Base-by-base conservation (phyloP, 2,797 vertebrate genomes). In the Anguilla obscura region DNA sequence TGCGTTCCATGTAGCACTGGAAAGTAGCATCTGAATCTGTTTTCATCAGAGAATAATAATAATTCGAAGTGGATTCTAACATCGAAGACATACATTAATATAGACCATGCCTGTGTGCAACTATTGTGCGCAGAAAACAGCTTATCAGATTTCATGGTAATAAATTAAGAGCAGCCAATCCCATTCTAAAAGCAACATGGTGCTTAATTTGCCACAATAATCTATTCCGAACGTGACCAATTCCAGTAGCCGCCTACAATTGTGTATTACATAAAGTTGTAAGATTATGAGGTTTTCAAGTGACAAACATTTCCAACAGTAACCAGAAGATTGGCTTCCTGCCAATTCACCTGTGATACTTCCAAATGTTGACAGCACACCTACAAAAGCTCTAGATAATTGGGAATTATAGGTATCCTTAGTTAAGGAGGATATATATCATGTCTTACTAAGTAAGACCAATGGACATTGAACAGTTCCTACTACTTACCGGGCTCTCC, bases 401-500 rank as follows among this genome's bases (percentile, higher is more conserved):
- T 52, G 48, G 7, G 12, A 45, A 21, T 2, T 50, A 7, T 16
- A n/a, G 40, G 80, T 82, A 1, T n/a, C 7, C 16, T 48, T 21
- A 52, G 50, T 82, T 0, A 40, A 50, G 40, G 1, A 48, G 6
- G 9, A 24, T 83, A n/a, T 24, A 24, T 2, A 56, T 1, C 36
- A 80, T n/a, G 80, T n/a, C 6, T 83, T 48, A 71, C 9, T 14
- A 9, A 71, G 69, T 27, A n/a, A 48, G 45, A 21, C 82, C 21
- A n/a, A 30, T 50, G 82, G 48, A 84, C 24, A 50, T 21, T 24
- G 21, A n/a, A 63, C 21, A 24, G 60, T 63, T n/a, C 24, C 27
- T 56, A n/a, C 76, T 40, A 84, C 98, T 97, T 92, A 99, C 99
- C 91, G 98, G 98, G 88, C 97, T 98, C 91, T 99, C 99, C 92